A percentile compares a stretch with the other conserved stretches of the same genome.
Conservation (phyloP, 2,797 vertebrate genomes). For the Acanthornis magna region DNA sequence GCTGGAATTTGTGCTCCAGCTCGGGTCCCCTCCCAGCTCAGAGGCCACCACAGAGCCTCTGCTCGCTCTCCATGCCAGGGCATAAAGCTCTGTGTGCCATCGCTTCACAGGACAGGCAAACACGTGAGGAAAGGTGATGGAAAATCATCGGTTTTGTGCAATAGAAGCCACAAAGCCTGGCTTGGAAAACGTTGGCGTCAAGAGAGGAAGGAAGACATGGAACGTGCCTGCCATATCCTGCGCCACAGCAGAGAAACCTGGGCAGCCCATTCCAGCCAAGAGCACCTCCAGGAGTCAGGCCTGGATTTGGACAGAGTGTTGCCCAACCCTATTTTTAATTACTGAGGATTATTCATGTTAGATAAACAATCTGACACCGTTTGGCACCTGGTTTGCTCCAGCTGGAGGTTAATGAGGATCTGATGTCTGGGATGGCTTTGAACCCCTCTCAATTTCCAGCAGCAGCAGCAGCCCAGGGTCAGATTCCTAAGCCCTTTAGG, state of each 20-base stretch:
- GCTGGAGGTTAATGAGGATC: background rate
- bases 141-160: background rate
- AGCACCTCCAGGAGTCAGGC: background rate
- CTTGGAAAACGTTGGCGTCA: background rate
- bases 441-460: background rate
- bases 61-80: accelerated
- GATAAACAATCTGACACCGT: background rate
- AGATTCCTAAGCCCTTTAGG: background rate
- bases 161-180: background rate
- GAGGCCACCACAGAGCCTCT: background rate
- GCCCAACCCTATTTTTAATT: background rate
- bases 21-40: background rate
- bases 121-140: background rate
- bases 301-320: background rate
- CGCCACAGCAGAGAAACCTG: background rate
- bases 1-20: background rate
- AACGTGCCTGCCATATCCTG: background rate
- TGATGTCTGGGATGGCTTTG: background rate
- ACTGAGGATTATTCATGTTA: background rate
- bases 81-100: background rate
- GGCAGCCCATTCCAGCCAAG: background rate
- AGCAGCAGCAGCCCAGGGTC: background rate
- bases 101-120: accelerated
- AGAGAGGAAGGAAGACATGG: background rate
- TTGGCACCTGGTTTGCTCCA: background rate